Percentiles rank a stretch among this genome's conserved stretches.
phyloP scores from a whole-genome alignment of 2,888 invertebrate genomes.

The Melieria picta region DNA sequence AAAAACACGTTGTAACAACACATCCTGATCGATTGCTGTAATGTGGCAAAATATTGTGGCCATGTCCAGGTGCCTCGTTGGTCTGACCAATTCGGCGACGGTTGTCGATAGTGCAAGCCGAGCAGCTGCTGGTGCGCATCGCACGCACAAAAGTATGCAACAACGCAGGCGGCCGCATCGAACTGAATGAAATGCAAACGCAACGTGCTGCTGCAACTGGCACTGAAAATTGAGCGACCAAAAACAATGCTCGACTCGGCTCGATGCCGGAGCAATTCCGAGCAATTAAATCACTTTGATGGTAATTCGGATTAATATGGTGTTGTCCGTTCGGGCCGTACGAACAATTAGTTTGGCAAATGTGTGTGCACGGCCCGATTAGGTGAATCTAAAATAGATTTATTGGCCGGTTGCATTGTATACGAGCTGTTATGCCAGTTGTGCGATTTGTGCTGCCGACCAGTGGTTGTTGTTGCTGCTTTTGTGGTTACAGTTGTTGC shows the following conservation, averaged over 20 bases:
- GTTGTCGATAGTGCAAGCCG: conserved; percentile 47
- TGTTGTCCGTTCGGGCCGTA: conserved; percentile 58
- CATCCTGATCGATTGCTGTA: conserved; percentile 55
- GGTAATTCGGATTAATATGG: conserved; percentile 67
- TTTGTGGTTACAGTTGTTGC: neutral
- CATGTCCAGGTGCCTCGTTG: neutral
- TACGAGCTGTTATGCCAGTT: conserved; percentile 49
- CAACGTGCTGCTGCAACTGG: no score
- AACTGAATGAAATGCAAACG: neutral
- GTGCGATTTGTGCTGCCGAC: conserved; percentile 36
- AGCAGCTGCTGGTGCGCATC: conserved; percentile 14
- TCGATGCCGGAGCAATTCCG: conserved; percentile 57
- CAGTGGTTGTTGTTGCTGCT: conserved; percentile 6
- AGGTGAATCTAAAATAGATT: conserved; percentile 51
- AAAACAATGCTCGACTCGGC: conserved; percentile 1
- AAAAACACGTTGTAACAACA: neutral
- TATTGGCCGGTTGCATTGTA: conserved; percentile 51
- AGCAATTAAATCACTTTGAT: conserved; percentile 68
- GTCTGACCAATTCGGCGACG: neutral
- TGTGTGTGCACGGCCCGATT: conserved; percentile 42
- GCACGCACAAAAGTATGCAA: no score
- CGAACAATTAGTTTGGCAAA: conserved; percentile 61
- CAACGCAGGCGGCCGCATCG: neutral
- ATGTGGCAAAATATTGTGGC: conserved; percentile 53
- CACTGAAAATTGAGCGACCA: neutral